These are phyloP conservation scores for Baccha elongata DNA, from an alignment of 2,888 invertebrate species.

Conservation along the genomic window DNA sequence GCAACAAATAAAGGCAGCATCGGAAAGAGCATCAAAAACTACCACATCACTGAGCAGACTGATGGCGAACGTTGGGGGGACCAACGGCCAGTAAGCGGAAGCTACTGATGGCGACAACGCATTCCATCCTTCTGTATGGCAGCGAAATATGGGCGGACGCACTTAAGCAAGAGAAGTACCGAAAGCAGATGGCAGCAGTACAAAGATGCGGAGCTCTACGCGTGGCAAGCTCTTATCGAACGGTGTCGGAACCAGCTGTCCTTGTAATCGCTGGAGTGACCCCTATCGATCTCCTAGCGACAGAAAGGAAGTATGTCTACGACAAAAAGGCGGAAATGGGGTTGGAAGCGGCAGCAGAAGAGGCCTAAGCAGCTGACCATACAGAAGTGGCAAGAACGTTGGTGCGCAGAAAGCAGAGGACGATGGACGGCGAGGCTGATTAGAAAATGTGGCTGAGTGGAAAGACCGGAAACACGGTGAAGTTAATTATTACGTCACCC, in stretches of 20 bases:
- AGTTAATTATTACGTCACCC: background rate
- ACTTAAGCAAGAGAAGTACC: constrained; percentile 47
- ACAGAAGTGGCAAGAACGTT: constrained; percentile 29
- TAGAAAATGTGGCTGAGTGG: constrained; percentile 60
- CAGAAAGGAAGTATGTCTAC: constrained; percentile 29
- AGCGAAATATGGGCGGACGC: background rate
- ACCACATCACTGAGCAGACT: constrained; percentile 6
- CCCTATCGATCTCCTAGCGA: constrained; percentile 74
- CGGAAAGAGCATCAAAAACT: background rate
- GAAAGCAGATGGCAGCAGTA: constrained; percentile 59
- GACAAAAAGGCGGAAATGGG: background rate
- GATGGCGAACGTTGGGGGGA: too few species aligned
- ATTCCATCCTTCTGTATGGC: constrained; percentile 1
- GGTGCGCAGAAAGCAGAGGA: constrained; percentile 60
- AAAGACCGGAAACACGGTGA: constrained; percentile 66
- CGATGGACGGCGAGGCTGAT: constrained; percentile 69
- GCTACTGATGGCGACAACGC: background rate
- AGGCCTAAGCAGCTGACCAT: background rate
- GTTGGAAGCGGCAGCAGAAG: background rate
- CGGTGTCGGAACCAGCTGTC: constrained; percentile 74
- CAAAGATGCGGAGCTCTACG: constrained; percentile 71
- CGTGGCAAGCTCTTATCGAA: constrained; percentile 70
- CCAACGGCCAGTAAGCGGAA: background rate
- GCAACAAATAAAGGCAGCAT: background rate
- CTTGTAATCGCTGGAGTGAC: constrained; percentile 75